Percentiles rank a stretch among this genome's conserved stretches.
These are phyloP conservation scores for Pogonomyrmex barbatus DNA, from an alignment of 1,140 invertebrate species.

Conservation along the genomic window DNA sequence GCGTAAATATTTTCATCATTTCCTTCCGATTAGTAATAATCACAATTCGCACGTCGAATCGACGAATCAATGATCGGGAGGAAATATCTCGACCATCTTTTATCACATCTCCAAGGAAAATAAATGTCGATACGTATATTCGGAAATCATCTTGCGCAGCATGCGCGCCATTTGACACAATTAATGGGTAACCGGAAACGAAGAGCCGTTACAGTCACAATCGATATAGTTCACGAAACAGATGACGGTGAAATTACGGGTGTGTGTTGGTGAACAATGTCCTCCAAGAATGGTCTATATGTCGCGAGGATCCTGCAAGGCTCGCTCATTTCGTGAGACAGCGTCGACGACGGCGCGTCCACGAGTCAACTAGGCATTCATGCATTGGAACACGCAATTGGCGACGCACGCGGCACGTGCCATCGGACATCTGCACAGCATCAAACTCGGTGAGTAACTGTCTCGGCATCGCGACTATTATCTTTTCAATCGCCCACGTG, in stretches of 20 bases:
- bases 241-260: constrained; percentile 22
- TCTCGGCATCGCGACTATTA: neutral
- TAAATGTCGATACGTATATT: neutral
- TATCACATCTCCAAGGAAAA: neutral
- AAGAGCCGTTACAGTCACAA: neutral
- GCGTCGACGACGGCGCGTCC: neutral
- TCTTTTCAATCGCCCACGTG: neutral
- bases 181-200: neutral
- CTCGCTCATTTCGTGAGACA: neutral
- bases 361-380: neutral
- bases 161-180: constrained; percentile 12
- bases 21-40: constrained; percentile 30
- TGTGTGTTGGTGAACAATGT: neutral
- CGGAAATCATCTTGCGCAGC: neutral
- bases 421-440: neutral
- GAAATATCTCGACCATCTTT: neutral
- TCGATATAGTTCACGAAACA: constrained; percentile 10
- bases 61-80: neutral
- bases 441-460: constrained; percentile 59
- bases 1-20: constrained; percentile 8
- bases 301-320: neutral
- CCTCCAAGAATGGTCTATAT: neutral
- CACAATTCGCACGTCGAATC: neutral
- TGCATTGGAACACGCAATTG: neutral
- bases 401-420: constrained; percentile 37